Conservation (phyloP, 2,113 vertebrate genomes). For the Myodes glareolus region DNA sequence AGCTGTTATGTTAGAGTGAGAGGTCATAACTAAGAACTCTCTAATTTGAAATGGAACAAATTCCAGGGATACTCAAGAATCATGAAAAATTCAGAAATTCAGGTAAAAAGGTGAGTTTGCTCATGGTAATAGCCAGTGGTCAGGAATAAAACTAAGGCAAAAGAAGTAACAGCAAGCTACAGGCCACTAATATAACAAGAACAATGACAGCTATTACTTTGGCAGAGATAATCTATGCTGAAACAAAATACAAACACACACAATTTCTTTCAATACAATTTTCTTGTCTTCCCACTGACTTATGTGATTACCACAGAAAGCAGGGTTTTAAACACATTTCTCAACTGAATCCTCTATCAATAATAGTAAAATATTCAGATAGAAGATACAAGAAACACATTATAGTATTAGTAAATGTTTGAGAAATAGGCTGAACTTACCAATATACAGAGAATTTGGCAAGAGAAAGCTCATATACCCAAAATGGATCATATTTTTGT, state of each 20-base stretch:
- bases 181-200: slow-evolving; percentile 88
- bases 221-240: slow-evolving; percentile 92
- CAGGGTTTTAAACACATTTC: slow-evolving; percentile 90
- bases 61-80: slow-evolving; percentile 82
- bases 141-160: slow-evolving; percentile 82
- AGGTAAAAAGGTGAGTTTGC: slow-evolving; percentile 78
- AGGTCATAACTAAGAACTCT: slow-evolving; percentile 78
- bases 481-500: slow-evolving; percentile 56
- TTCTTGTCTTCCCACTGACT: slow-evolving; percentile 93
- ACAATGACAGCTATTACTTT: slow-evolving; percentile 91
- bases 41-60: slow-evolving; percentile 85
- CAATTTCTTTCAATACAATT: slow-evolving; percentile 91
- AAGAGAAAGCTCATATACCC: slow-evolving; percentile 53
- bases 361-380: slow-evolving; percentile 87
- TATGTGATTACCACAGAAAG: slow-evolving; percentile 90
- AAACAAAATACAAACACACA: slow-evolving; percentile 89
- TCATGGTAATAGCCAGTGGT: slow-evolving; percentile 78
- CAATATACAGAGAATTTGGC: slow-evolving; percentile 82
- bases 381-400: slow-evolving; percentile 84
- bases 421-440: slow-evolving; percentile 83
- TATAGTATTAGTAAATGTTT: slow-evolving; percentile 86
- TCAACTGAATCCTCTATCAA: slow-evolving; percentile 91
- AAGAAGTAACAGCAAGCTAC: slow-evolving; percentile 83
- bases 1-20: slow-evolving; percentile 77
- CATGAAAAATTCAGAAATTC: slow-evolving; percentile 81